A percentile compares a stretch with the other conserved stretches of the same genome.
phyloP scores from a whole-genome alignment of 2,113 vertebrate genomes.

The Sinosuthora webbiana region DNA sequence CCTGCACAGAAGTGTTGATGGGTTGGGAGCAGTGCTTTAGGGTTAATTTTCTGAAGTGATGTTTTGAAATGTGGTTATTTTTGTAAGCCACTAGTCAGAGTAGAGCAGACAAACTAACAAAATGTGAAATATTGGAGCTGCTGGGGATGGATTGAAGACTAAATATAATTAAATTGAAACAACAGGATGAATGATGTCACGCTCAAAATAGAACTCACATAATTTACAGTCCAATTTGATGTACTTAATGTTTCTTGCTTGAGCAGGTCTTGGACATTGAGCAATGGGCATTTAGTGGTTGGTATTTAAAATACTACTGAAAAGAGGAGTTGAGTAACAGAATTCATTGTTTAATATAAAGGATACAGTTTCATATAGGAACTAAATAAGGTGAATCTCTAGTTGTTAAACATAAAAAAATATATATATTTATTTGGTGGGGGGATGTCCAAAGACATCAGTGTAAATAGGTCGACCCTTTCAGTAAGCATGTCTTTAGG shows the following conservation, averaged over 20 bases:
- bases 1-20: not conserved
- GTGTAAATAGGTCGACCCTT: not conserved
- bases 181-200: conserved; percentile 37
- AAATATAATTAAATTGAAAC: conserved; percentile 43
- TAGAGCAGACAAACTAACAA: conserved; percentile 9
- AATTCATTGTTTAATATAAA: not conserved
- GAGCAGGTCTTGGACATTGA: not conserved
- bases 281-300: not conserved
- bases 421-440: not conserved
- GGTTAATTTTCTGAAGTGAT: conserved; percentile 33
- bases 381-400: not conserved
- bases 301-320: not conserved
- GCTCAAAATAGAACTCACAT: not conserved
- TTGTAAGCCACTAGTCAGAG: conserved; percentile 13
- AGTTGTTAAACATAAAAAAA: not conserved
- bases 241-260: not conserved
- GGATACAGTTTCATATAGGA: not conserved
- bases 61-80: conserved; percentile 37
- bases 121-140: conserved; percentile 33
- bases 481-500: not conserved
- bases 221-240: conserved; percentile 4
- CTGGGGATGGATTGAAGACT: conserved; percentile 10
- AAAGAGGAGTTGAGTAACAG: not conserved
- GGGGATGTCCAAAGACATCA: not conserved
- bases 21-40: not conserved